Percentiles rank a stretch among this genome's conserved stretches.
These are phyloP conservation scores for Megalops atlanticus DNA, from an alignment of 2,113 vertebrate species.

Conservation along the genomic window DNA sequence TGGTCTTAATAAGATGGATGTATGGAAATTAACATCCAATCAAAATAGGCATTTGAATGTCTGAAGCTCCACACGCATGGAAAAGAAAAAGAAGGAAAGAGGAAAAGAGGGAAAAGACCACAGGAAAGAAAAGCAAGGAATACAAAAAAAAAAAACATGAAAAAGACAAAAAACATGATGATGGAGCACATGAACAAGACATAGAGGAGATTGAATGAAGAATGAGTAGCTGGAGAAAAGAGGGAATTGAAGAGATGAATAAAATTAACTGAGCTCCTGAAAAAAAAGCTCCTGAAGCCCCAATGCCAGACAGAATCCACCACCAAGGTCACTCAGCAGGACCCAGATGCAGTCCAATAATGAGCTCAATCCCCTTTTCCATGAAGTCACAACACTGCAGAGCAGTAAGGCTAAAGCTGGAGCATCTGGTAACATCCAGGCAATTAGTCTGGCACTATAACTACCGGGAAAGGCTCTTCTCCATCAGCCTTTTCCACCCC, in stretches of 20 bases:
- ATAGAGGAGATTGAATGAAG: not conserved
- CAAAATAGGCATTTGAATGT: constrained; percentile 11
- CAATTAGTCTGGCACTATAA: constrained; percentile 60
- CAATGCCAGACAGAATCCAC: constrained; percentile 60
- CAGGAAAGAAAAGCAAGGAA: constrained; percentile 37
- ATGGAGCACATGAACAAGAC: constrained; percentile 52
- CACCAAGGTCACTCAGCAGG: constrained; percentile 46
- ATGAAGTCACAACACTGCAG: constrained; percentile 48
- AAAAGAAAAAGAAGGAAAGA: not conserved
- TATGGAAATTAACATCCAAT: not conserved
- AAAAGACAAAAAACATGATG: too few species aligned
- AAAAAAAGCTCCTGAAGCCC: constrained; percentile 54
- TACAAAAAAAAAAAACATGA: constrained; percentile 1
- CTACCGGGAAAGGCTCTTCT: constrained; percentile 52
- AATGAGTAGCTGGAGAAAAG: too few species aligned
- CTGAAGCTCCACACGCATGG: constrained; percentile 15
- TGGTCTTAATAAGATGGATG: not conserved
- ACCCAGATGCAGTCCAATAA: constrained; percentile 50
- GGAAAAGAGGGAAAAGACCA: constrained; percentile 34
- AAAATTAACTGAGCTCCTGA: constrained; percentile 53
- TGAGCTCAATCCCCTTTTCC: constrained; percentile 58
- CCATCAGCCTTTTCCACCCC: constrained; percentile 38
- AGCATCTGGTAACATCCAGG: constrained; percentile 60
- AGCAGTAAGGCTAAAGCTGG: constrained; percentile 54
- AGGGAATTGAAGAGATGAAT: not conserved